These are phyloP conservation scores for Oligia fasciuncula DNA, from an alignment of 2,888 invertebrate species.

Conservation along the genomic window DNA sequence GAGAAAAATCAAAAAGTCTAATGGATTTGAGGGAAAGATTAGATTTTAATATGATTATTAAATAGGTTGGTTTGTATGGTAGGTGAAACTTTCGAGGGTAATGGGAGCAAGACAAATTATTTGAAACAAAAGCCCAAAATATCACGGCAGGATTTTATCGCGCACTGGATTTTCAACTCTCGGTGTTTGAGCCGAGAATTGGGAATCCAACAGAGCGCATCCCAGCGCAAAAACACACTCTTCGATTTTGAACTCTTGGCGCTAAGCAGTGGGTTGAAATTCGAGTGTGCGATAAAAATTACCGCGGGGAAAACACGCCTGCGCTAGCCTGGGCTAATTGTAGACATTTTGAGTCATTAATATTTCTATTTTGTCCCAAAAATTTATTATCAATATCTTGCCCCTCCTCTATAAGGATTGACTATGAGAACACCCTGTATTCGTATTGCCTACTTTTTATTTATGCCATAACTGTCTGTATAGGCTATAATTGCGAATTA, in stretches of 20 bases:
- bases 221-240: neutral
- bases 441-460: neutral
- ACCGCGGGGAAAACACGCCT: neutral
- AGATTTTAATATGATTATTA: neutral
- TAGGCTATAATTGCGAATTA: neutral
- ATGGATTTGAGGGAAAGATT: neutral
- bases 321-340: neutral
- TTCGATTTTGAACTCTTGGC: neutral
- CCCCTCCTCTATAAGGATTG: neutral
- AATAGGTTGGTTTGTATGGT: neutral
- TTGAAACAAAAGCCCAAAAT: neutral
- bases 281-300: neutral
- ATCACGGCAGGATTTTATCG: neutral
- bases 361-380: neutral
- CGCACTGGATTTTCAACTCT: neutral
- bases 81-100: neutral
- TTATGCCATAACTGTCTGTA: slow-evolving; percentile 1
- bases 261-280: neutral
- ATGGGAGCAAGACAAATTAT: neutral
- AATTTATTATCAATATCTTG: neutral
- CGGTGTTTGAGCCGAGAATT: neutral
- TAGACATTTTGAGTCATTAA: neutral
- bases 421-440: neutral
- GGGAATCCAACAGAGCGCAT: neutral
- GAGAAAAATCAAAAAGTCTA: slow-evolving; percentile 67